Evolutionary conservation across 2,113 vertebrate species (phyloP).

Genomic region (Poeciliopsis retropinna): DNA sequence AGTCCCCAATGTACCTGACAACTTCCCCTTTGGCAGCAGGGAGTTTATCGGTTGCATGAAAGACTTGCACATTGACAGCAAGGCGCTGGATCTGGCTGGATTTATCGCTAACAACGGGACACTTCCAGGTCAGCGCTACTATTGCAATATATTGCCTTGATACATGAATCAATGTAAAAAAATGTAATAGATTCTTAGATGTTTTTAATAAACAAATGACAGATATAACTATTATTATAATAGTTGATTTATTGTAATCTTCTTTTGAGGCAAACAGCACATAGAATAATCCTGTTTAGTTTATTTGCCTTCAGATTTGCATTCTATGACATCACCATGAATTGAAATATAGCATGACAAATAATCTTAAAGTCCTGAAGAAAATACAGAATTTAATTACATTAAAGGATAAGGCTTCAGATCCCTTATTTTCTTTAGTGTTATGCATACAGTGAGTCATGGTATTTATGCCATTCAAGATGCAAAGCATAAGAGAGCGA

Average conservation of each 20-base stretch:
- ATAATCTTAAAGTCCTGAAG: not conserved
- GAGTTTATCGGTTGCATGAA: conserved; percentile 97
- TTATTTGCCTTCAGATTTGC: not conserved
- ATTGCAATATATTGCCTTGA: not conserved
- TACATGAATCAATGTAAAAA: not conserved
- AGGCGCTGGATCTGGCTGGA: conserved; percentile 89
- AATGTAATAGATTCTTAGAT: not conserved
- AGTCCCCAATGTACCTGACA: conserved; percentile 95
- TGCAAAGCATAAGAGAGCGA: not conserved
- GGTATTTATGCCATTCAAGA: not conserved
- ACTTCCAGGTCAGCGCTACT: conserved; percentile 81
- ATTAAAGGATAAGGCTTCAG: not conserved
- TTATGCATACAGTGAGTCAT: not conserved
- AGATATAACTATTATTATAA: not conserved
- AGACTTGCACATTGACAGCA: conserved; percentile 93
- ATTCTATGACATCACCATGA: no score
- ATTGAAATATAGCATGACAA: not conserved
- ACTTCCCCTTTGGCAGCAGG: conserved; percentile 90
- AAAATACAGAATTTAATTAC: not conserved
- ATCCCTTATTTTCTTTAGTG: not conserved
- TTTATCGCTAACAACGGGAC: conserved; percentile 97
- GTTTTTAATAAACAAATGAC: not conserved
- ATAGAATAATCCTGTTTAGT: not conserved
- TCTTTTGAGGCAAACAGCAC: not conserved
- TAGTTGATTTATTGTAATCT: not conserved